Percentiles rank a stretch among this genome's conserved stretches.
Evolutionary conservation across 2,113 vertebrate genomes (phyloP).

Genomic region (Campylomormyrus numenius): DNA sequence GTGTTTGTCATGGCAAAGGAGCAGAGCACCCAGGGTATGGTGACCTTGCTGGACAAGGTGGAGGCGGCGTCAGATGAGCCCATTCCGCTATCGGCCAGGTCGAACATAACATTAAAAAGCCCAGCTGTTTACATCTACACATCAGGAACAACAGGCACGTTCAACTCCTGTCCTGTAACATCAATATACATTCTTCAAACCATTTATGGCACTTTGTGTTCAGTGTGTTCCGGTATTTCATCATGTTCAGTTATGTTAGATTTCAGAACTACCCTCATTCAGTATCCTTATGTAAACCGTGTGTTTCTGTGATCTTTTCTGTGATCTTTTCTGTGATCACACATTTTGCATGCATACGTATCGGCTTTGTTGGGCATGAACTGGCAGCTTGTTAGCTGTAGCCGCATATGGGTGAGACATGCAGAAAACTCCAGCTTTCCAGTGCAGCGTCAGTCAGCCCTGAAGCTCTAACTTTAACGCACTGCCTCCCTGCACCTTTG

Average conservation of each 20-base stretch:
- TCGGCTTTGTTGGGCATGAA: background rate
- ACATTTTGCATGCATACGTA: background rate
- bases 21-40: slow-evolving; percentile 55
- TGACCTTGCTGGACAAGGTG: slow-evolving; percentile 63
- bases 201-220: background rate
- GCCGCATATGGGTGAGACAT: background rate
- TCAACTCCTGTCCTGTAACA: background rate
- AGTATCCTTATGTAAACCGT: background rate
- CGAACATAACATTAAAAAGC: slow-evolving; percentile 59
- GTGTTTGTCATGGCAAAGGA: slow-evolving; percentile 64
- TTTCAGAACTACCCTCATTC: background rate
- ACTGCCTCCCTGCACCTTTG: slow-evolving; percentile 13
- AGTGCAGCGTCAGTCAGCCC: background rate
- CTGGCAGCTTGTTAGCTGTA: background rate
- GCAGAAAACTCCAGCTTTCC: background rate
- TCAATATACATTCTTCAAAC: background rate
- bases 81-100: slow-evolving; percentile 60
- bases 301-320: background rate
- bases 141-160: slow-evolving; percentile 79
- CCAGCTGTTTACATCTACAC: slow-evolving; percentile 79
- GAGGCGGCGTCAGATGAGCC: slow-evolving; percentile 56
- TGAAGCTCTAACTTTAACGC: background rate
- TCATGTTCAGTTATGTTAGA: background rate
- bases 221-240: background rate
- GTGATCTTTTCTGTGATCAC: background rate